A percentile compares a stretch with the other conserved stretches of the same genome.
phyloP scores from a whole-genome alignment of 2,113 vertebrate species.

The Oostethus manadensis region DNA sequence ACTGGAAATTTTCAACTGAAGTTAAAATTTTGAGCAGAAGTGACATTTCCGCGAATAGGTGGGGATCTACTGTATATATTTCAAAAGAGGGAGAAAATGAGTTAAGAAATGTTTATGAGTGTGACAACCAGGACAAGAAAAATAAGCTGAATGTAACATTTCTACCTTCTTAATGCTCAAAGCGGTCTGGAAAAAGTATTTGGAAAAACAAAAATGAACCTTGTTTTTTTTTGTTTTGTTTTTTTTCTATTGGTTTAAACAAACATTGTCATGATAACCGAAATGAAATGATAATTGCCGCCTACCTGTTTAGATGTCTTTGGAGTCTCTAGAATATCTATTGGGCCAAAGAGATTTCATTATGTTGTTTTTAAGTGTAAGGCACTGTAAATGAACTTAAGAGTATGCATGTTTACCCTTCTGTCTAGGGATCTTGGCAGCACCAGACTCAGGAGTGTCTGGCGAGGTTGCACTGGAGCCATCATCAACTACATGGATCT shows the following conservation, averaged over 20 bases:
- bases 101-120: not conserved
- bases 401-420: slow-evolving; percentile 41
- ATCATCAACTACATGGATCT: slow-evolving; percentile 63
- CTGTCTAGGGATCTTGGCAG: slow-evolving; percentile 39
- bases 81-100: not conserved
- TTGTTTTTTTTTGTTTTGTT: not conserved
- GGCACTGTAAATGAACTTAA: rapidly evolving
- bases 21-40: too few relatives aligned
- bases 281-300: not conserved
- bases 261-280: not conserved
- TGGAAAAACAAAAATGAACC: slow-evolving; percentile 27
- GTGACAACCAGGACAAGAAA: slow-evolving; percentile 19
- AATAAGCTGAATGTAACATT: slow-evolving; percentile 11
- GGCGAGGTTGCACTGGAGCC: slow-evolving; percentile 53
- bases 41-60: too few relatives aligned
- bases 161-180: slow-evolving; percentile 64
- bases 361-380: not conserved
- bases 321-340: slow-evolving; percentile 61
- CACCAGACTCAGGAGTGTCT: slow-evolving; percentile 49
- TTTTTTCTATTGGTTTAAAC: not conserved
- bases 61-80: not conserved
- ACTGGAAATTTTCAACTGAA: too few relatives aligned
- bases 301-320: slow-evolving; percentile 59
- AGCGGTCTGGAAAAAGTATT: slow-evolving; percentile 45
- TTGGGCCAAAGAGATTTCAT: not conserved